Evolutionary conservation across 2,888 invertebrate species (phyloP).

Genomic region (Calameuta filiformis): DNA sequence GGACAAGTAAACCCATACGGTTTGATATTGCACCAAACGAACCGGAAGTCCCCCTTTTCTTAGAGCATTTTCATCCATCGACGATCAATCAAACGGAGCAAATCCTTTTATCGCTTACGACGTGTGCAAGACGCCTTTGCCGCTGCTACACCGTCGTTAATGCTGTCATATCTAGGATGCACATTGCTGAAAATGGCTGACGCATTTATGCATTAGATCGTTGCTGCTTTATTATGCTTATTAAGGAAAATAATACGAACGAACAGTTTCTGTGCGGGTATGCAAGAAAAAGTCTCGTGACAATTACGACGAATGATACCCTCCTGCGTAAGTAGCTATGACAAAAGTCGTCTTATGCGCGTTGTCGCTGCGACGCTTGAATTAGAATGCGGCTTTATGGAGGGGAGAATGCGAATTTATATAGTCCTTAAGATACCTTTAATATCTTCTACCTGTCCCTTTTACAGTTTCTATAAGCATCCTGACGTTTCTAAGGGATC

Average conservation of each 20-base stretch:
- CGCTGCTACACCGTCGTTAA: background rate
- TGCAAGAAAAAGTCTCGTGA: background rate
- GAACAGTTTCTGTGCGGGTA: background rate
- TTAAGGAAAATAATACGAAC: background rate
- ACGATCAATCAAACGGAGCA: conserved; percentile 9
- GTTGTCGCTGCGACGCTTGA: background rate
- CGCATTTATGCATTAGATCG: background rate
- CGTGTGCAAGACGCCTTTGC: conserved; percentile 1
- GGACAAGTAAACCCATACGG: background rate
- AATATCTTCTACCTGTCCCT: background rate
- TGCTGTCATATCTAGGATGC: background rate
- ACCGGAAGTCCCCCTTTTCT: background rate
- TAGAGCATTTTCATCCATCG: conserved; percentile 1
- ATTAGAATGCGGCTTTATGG: conserved; percentile 27
- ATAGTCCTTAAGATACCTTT: conserved; percentile 48
- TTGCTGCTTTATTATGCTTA: background rate
- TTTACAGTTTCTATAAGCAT: background rate
- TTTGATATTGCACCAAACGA: background rate
- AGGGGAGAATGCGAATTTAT: conserved; percentile 54
- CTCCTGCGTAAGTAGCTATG: background rate
- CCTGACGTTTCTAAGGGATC: background rate
- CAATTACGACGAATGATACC: background rate
- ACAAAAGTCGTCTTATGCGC: background rate
- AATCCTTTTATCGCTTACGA: conserved; percentile 6
- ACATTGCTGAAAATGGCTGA: background rate